These are phyloP conservation scores for Tragulus kanchil DNA, from an alignment of 2,113 vertebrate species.

Conservation along the genomic window DNA sequence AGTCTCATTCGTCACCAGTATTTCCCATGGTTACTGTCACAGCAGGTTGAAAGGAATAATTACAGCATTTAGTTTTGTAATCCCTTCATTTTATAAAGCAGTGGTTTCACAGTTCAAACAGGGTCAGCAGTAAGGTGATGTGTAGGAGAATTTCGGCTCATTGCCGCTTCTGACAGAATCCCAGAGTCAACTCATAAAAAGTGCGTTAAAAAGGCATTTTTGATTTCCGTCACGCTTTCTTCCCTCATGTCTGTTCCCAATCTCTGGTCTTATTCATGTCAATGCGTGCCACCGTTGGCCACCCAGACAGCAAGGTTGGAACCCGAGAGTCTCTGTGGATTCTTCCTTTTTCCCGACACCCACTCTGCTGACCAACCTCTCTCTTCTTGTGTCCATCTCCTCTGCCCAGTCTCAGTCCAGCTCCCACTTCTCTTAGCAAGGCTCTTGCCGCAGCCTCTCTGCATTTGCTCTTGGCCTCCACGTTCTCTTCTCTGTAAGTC, in stretches of 20 bases:
- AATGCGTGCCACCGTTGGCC: neutral
- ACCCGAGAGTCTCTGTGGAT: neutral
- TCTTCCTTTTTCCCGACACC: neutral
- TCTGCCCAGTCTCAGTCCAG: neutral
- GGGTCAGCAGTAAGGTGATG: neutral
- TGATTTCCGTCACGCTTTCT: neutral
- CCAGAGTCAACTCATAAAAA: neutral
- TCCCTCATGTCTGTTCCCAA: neutral
- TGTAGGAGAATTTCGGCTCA: slow-evolving; percentile 8
- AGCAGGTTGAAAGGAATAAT: slow-evolving; percentile 46
- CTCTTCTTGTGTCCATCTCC: neutral
- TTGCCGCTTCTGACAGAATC: neutral
- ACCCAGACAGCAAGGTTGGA: neutral
- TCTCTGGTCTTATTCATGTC: neutral
- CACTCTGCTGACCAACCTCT: neutral
- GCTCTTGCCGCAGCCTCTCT: neutral
- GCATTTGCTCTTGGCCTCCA: neutral
- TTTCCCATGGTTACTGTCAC: no score
- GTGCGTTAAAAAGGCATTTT: neutral
- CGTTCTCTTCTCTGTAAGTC: neutral
- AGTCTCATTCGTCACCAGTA: no score
- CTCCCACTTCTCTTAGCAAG: neutral
- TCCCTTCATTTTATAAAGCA: slow-evolving; percentile 32
- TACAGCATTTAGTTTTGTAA: slow-evolving; percentile 23
- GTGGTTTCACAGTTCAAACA: neutral